phyloP scores from a whole-genome alignment of 2,888 invertebrate genomes.

The Branchipolynoe longqiensis region DNA sequence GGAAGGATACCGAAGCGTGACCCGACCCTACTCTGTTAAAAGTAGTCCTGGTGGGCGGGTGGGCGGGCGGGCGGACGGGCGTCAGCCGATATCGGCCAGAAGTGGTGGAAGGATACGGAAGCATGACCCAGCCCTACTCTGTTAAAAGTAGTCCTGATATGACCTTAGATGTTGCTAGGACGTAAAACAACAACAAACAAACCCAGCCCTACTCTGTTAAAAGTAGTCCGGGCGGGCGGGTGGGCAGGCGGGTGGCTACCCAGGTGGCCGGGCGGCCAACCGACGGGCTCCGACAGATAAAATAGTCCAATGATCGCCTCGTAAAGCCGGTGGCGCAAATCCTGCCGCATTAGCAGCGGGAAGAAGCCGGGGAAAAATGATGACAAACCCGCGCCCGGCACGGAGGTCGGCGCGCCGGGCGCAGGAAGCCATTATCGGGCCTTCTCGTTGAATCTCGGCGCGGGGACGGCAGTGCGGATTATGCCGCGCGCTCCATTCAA shows the following conservation, averaged over 20 bases:
- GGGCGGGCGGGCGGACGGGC: too few relatives aligned
- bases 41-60: too few relatives aligned
- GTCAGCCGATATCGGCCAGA: too few relatives aligned
- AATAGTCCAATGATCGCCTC: slow-evolving; percentile 21
- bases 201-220: too few relatives aligned
- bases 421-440: slow-evolving; percentile 40
- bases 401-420: not conserved
- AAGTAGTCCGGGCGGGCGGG: too few relatives aligned
- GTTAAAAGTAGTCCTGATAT: too few relatives aligned
- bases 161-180: too few relatives aligned
- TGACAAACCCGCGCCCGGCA: not conserved
- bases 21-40: too few relatives aligned
- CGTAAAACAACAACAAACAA: too few relatives aligned
- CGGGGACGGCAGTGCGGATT: slow-evolving; percentile 14
- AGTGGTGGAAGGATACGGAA: too few relatives aligned
- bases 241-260: too few relatives aligned
- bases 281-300: not conserved
- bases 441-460: slow-evolving; percentile 2
- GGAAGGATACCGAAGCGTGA: slow-evolving; percentile 21
- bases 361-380: slow-evolving; percentile 48
- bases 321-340: not conserved
- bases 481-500: slow-evolving; percentile 19
- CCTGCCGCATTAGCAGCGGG: slow-evolving; percentile 35
- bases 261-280: not conserved
- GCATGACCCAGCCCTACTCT: too few relatives aligned